Percentiles rank a stretch among this genome's conserved stretches.
Evolutionary conservation across 2,797 vertebrate genomes (phyloP).

Genomic region (Megalops cyprinoides): DNA sequence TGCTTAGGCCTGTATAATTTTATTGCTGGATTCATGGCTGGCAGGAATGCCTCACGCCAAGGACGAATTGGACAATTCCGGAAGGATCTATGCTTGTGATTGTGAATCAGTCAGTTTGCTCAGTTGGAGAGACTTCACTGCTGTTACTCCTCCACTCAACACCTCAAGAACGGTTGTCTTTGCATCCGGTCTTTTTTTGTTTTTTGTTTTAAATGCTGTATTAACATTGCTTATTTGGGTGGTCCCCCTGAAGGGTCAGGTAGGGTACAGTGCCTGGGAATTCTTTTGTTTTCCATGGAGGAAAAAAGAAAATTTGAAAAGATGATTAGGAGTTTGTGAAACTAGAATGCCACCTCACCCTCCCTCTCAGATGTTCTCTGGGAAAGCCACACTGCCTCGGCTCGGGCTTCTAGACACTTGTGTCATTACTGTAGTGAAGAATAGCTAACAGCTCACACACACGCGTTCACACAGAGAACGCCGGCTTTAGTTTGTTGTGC

Average conservation of each 20-base stretch:
- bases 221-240: background rate
- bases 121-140: constrained; percentile 57
- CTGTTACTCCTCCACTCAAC: constrained; percentile 50
- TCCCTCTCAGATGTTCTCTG: background rate
- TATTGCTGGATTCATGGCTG: constrained; percentile 32
- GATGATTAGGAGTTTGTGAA: constrained; percentile 6
- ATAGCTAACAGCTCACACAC: background rate
- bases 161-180: constrained; percentile 21
- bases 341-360: background rate
- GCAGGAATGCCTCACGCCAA: constrained; percentile 40
- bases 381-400: background rate
- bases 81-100: constrained; percentile 27
- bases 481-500: background rate
- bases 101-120: constrained; percentile 25
- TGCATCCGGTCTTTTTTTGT: background rate
- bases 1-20: constrained; percentile 54
- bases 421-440: background rate
- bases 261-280: constrained; percentile 21
- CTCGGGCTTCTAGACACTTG: background rate
- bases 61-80: constrained; percentile 32
- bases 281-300: background rate
- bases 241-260: background rate
- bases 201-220: background rate
- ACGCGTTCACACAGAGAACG: background rate
- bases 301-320: background rate